A percentile compares a stretch with the other conserved stretches of the same genome.
Evolutionary conservation across 2,888 invertebrate species (phyloP).

Genomic region (Tachina lurida): DNA sequence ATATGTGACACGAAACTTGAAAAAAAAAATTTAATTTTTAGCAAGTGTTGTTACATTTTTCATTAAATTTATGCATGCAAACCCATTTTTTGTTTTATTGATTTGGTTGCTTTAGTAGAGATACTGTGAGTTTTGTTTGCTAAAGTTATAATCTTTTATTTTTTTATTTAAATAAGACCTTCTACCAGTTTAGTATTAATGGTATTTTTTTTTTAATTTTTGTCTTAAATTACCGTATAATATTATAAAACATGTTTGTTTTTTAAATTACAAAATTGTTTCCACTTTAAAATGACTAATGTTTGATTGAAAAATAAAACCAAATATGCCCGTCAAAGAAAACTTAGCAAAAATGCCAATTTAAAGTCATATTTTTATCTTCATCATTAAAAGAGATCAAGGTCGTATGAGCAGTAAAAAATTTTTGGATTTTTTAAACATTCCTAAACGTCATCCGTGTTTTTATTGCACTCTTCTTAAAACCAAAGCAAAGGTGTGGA

Average conservation of each 20-base stretch:
- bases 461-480: background rate
- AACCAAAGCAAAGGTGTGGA: too few species aligned
- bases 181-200: constrained; percentile 22
- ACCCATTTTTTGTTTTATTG: background rate
- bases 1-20: background rate
- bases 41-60: constrained; percentile 39
- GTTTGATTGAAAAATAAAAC: background rate
- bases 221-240: background rate
- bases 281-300: constrained; percentile 8
- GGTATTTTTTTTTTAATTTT: constrained; percentile 1
- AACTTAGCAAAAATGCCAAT: background rate
- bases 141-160: constrained; percentile 8
- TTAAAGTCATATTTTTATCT: background rate
- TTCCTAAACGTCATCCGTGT: background rate
- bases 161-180: constrained; percentile 29
- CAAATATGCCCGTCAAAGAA: background rate
- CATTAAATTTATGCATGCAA: constrained; percentile 12
- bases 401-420: constrained; percentile 8
- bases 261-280: constrained; percentile 20
- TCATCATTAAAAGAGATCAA: constrained; percentile 29
- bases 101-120: background rate
- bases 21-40: background rate
- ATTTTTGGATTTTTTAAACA: background rate
- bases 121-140: background rate
- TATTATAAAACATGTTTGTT: constrained; percentile 32